These are phyloP conservation scores for Ostrea denselamellosa DNA, from an alignment of 1,140 invertebrate genomes.

Conservation along the genomic window DNA sequence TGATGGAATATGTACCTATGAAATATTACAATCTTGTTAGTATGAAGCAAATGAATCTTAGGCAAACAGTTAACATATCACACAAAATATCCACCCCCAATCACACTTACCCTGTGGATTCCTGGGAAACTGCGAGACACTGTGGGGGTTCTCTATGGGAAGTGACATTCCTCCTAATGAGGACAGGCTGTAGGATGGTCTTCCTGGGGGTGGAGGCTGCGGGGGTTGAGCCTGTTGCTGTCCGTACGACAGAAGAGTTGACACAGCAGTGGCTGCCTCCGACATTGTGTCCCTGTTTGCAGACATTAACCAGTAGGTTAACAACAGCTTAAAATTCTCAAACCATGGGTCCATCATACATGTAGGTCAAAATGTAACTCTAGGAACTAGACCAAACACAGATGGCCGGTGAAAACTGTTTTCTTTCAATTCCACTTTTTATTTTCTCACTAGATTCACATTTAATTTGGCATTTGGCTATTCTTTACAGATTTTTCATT, in stretches of 20 bases:
- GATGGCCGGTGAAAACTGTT: not conserved
- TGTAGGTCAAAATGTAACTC: not conserved
- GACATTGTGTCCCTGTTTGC: constrained; percentile 60
- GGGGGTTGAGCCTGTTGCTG: constrained; percentile 41
- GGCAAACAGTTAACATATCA: too few relatives aligned
- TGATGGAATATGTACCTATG: too few relatives aligned
- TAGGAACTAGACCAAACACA: not conserved
- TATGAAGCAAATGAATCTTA: too few relatives aligned
- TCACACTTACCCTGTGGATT: constrained; percentile 1
- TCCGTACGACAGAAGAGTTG: constrained; percentile 41
- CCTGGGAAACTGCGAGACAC: not conserved
- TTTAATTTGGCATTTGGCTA: not conserved
- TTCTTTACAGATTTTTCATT: not conserved
- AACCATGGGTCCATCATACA: constrained; percentile 64
- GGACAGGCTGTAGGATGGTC: not conserved
- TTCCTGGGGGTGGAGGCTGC: constrained; percentile 46
- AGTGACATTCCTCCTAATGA: not conserved
- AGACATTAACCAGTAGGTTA: constrained; percentile 68
- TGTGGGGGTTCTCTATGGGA: not conserved
- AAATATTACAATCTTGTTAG: too few relatives aligned
- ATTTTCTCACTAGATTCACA: not conserved
- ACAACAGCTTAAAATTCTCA: constrained; percentile 66
- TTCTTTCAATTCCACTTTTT: not conserved
- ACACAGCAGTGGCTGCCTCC: constrained; percentile 12
- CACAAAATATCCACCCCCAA: too few relatives aligned